These are phyloP conservation scores for Hephaestus fuliginosus DNA, from an alignment of 2,797 vertebrate genomes.

Conservation along the genomic window DNA sequence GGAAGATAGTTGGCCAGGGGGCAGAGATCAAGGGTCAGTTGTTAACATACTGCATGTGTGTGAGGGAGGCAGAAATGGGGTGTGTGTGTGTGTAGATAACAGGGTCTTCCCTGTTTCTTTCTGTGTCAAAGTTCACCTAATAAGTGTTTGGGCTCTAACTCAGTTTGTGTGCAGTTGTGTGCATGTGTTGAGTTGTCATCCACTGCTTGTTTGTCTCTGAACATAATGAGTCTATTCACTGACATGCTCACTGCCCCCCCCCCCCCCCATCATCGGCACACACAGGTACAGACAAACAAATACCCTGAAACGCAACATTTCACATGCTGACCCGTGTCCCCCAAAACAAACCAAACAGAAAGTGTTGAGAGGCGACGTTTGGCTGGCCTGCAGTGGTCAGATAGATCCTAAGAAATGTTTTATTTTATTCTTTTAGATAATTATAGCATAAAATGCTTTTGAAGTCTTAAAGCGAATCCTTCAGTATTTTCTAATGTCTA, in stretches of 20 bases:
- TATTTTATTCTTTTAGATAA: background rate
- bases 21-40: slow-evolving; percentile 46
- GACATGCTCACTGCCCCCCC: background rate
- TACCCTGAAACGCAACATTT: slow-evolving; percentile 25
- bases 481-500: background rate
- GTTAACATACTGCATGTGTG: slow-evolving; percentile 10
- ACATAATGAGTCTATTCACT: slow-evolving; percentile 38
- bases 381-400: background rate
- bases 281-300: slow-evolving; percentile 38
- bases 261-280: background rate
- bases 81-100: slow-evolving; percentile 29
- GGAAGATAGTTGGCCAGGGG: background rate
- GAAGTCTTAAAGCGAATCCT: background rate
- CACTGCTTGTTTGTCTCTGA: slow-evolving; percentile 31
- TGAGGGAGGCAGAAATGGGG: background rate
- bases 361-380: slow-evolving; percentile 15
- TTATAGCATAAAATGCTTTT: background rate
- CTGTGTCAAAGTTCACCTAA: slow-evolving; percentile 48
- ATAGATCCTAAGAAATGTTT: background rate
- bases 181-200: slow-evolving; percentile 27
- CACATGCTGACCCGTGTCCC: background rate
- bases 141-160: slow-evolving; percentile 1
- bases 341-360: slow-evolving; percentile 31
- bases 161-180: slow-evolving; percentile 5
- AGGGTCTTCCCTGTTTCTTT: slow-evolving; percentile 24